Evolutionary conservation across 2,113 vertebrate genomes (phyloP).

Genomic region (Tetrao urogallus): DNA sequence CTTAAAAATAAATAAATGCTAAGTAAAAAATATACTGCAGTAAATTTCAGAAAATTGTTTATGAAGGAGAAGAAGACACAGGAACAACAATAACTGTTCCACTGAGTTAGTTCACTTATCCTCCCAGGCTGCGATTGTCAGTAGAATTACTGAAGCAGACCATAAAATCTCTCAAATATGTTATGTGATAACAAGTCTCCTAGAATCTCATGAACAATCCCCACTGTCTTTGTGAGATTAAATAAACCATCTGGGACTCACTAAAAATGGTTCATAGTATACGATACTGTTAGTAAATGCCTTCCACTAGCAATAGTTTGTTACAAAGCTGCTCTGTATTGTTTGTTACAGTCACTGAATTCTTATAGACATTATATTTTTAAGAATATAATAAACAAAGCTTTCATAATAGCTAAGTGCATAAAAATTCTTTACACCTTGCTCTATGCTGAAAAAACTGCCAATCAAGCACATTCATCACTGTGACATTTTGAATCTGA

Average conservation of each 20-base stretch:
- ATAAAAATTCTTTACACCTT: neutral
- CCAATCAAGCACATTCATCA: neutral
- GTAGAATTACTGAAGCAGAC: constrained; percentile 48
- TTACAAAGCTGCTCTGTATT: constrained; percentile 4
- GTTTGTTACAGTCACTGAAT: neutral
- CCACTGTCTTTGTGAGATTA: constrained; percentile 33
- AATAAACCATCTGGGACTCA: constrained; percentile 24
- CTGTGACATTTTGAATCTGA: neutral
- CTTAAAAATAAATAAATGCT: constrained; percentile 40
- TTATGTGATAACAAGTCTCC: constrained; percentile 40
- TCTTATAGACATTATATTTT: constrained; percentile 11
- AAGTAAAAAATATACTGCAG: constrained; percentile 12
- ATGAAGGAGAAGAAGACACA: neutral
- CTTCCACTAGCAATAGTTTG: neutral
- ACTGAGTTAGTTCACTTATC: constrained; percentile 20
- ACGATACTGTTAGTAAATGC: neutral
- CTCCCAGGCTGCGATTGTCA: constrained; percentile 32
- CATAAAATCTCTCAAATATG: constrained; percentile 26
- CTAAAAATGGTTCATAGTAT: neutral
- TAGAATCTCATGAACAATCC: constrained; percentile 28
- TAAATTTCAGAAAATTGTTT: constrained; percentile 10
- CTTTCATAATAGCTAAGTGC: neutral
- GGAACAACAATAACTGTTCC: neutral
- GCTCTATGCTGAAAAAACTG: neutral
- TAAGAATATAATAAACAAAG: neutral